Percentiles rank a stretch among this genome's conserved stretches.
Evolutionary conservation across 2,113 vertebrate genomes (phyloP).

Genomic region (Cyphomyrus plagiostoma): DNA sequence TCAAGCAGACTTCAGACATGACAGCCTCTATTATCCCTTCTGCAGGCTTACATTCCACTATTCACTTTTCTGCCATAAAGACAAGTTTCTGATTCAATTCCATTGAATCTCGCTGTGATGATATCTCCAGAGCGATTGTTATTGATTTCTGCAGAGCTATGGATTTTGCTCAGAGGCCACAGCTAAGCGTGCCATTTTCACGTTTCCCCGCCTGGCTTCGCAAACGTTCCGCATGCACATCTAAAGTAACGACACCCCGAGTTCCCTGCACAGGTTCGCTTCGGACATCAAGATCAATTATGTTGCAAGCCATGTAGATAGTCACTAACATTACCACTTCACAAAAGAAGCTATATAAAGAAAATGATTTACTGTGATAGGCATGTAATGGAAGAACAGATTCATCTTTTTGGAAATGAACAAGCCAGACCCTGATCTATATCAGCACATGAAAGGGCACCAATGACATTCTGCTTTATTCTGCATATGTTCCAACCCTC

Average conservation of each 20-base stretch:
- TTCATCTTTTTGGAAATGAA: neutral
- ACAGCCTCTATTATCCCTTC: slow-evolving; percentile 36
- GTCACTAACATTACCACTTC: neutral
- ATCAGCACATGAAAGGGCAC: neutral
- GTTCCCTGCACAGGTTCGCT: neutral
- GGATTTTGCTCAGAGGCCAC: neutral
- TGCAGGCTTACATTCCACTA: slow-evolving; percentile 27
- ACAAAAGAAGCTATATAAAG: neutral
- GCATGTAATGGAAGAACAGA: neutral
- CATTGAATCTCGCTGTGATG: slow-evolving; percentile 6
- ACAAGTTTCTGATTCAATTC: slow-evolving; percentile 27
- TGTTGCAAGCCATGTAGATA: neutral
- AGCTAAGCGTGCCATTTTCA: neutral
- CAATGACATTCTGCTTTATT: neutral
- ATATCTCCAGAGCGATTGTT: slow-evolving; percentile 29
- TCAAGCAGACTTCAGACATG: slow-evolving; percentile 25
- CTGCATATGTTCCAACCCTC: neutral
- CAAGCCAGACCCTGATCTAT: neutral
- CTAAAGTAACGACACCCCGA: neutral
- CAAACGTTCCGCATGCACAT: neutral
- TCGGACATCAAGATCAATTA: neutral
- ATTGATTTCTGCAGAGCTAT: slow-evolving; percentile 31
- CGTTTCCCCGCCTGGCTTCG: neutral
- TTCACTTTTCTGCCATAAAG: slow-evolving; percentile 29
- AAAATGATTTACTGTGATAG: neutral